Conservation (phyloP, 2,797 vertebrate genomes). For the Malacoctenus gilli region DNA sequence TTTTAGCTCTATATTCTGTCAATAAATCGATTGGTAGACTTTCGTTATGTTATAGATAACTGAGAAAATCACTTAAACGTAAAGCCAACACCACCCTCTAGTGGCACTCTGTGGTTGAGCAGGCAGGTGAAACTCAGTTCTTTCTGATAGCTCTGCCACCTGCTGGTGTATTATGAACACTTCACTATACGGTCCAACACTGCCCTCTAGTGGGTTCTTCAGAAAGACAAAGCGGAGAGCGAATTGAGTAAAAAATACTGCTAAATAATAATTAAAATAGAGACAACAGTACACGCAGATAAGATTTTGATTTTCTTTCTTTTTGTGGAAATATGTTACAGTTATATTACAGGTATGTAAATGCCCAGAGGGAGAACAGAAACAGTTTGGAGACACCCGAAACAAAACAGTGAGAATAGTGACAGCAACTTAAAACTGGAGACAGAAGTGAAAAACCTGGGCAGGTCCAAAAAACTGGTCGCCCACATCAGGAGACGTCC, state of each 20-base stretch:
- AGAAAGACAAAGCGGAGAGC: no score
- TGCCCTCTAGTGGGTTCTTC: constrained; percentile 10
- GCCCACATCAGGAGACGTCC: constrained; percentile 71
- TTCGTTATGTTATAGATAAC: no score
- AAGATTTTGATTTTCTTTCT: constrained; percentile 72
- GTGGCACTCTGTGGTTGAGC: neutral
- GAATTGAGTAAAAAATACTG: no score
- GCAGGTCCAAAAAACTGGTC: neutral
- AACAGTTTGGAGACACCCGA: constrained; percentile 73
- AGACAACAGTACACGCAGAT: constrained; percentile 46
- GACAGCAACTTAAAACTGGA: constrained; percentile 72
- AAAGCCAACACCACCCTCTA: constrained; percentile 1
- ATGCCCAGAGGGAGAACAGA: constrained; percentile 79
- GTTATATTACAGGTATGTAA: constrained; percentile 85
- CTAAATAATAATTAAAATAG: constrained; percentile 15
- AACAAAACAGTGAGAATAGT: constrained; percentile 71
- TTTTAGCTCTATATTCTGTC: no score
- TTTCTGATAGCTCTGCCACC: no score
- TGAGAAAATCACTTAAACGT: neutral
- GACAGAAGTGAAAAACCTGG: constrained; percentile 70
- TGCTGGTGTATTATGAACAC: no score
- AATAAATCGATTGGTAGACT: no score
- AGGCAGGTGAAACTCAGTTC: no score
- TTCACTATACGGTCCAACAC: no score
- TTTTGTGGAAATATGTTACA: constrained; percentile 89